Evolutionary conservation across 2,888 invertebrate species (phyloP).

Genomic region (Noctua comes): DNA sequence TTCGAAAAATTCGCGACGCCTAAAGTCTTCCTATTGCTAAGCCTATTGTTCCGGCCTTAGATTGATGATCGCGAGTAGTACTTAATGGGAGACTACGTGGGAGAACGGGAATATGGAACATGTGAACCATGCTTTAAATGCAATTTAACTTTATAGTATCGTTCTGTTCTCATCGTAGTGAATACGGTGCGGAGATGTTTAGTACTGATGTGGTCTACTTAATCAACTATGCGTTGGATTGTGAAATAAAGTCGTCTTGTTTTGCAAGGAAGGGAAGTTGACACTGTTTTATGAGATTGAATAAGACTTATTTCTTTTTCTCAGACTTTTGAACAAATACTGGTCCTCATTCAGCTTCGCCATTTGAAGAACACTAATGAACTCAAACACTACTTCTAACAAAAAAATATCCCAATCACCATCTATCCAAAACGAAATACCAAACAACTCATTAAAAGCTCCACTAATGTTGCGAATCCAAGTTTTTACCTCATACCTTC

Average conservation of each 20-base stretch:
- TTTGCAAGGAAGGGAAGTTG: background rate
- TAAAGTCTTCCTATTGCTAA: constrained; percentile 60
- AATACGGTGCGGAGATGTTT: constrained; percentile 58
- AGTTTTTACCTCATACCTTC: constrained; percentile 63
- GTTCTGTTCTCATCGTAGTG: constrained; percentile 58
- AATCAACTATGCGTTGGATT: constrained; percentile 47
- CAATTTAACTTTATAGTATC: constrained; percentile 62
- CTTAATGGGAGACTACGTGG: constrained; percentile 79
- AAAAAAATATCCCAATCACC: constrained; percentile 27
- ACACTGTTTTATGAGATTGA: background rate
- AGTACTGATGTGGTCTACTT: constrained; percentile 55
- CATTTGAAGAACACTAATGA: constrained; percentile 18
- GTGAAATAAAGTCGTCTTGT: constrained; percentile 40
- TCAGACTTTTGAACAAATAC: background rate
- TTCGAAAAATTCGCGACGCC: constrained; percentile 75
- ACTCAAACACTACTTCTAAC: constrained; percentile 16
- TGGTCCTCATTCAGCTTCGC: background rate
- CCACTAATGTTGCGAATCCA: constrained; percentile 40
- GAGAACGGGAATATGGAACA: constrained; percentile 85
- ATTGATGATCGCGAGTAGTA: constrained; percentile 79
- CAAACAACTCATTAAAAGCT: constrained; percentile 53
- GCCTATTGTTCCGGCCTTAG: constrained; percentile 79
- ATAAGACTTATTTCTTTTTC: background rate
- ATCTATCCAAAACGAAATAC: constrained; percentile 37
- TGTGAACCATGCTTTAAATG: constrained; percentile 79